A percentile compares a stretch with the other conserved stretches of the same genome.
Conservation (phyloP, 2,797 vertebrate species). For the Crocodylus rhombifer region DNA sequence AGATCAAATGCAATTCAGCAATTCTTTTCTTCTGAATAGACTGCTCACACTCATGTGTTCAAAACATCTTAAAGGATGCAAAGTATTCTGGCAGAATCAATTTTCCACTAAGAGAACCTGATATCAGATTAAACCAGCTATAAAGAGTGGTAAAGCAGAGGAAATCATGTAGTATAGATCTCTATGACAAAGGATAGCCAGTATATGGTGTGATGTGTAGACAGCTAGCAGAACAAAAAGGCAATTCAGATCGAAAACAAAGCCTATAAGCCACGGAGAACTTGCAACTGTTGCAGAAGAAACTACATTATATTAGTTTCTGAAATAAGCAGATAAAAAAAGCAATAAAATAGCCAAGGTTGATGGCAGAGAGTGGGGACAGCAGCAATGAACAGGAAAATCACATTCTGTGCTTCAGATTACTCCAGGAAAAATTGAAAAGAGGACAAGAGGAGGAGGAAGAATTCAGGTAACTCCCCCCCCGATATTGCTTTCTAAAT, state of each 20-base stretch:
- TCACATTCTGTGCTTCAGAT: neutral
- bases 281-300: neutral
- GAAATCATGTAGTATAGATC: slow-evolving; percentile 42
- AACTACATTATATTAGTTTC: neutral
- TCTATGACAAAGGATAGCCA: neutral
- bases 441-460: neutral
- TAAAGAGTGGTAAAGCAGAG: slow-evolving; percentile 23
- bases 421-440: slow-evolving; percentile 23
- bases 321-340: slow-evolving; percentile 8
- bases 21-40: too few relatives aligned
- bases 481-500: neutral
- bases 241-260: slow-evolving; percentile 26
- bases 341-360: neutral
- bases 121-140: slow-evolving; percentile 18
- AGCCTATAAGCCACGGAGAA: slow-evolving; percentile 16
- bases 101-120: slow-evolving; percentile 17
- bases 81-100: neutral
- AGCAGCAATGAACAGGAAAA: slow-evolving; percentile 41
- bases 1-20: neutral
- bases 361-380: neutral
- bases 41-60: neutral
- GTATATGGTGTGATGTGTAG: neutral
- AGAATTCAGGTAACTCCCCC: neutral
- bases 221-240: slow-evolving; percentile 27
- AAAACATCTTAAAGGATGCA: neutral